Evolutionary conservation across 2,113 vertebrate genomes (phyloP).

Genomic region (Pavo muticus): DNA sequence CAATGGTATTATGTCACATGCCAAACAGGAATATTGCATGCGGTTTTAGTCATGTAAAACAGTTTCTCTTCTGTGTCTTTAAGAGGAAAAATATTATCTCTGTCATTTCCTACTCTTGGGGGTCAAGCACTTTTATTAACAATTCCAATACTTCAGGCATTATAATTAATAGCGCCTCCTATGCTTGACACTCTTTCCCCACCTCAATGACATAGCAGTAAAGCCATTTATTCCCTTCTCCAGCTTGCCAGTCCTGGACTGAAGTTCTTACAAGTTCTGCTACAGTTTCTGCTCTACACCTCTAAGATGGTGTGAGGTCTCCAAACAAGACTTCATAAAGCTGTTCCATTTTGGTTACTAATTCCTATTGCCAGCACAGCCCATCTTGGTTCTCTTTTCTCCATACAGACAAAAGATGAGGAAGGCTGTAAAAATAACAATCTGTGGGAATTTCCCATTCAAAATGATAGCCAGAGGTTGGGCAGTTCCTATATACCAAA

Average conservation of each 20-base stretch:
- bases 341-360: not conserved
- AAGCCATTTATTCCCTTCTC: not conserved
- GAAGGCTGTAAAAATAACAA: not conserved
- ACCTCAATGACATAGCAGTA: not conserved
- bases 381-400: not conserved
- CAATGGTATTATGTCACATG: not conserved
- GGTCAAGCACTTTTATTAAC: slow-evolving; percentile 39
- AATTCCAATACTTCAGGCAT: slow-evolving; percentile 30
- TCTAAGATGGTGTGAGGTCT: not conserved
- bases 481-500: not conserved
- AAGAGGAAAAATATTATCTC: not conserved
- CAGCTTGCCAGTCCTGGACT: not conserved
- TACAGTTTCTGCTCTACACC: not conserved
- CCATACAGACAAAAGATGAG: not conserved
- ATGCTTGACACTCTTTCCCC: not conserved
- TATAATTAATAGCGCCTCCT: slow-evolving; percentile 33
- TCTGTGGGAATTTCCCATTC: not conserved
- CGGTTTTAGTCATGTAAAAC: slow-evolving; percentile 29
- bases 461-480: not conserved
- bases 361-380: not conserved
- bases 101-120: slow-evolving; percentile 14
- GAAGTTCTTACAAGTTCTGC: not conserved
- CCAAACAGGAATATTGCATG: not conserved
- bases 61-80: slow-evolving; percentile 19
- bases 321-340: not conserved